A percentile compares a stretch with the other conserved stretches of the same genome.
phyloP scores from a whole-genome alignment of 2,113 vertebrate species.

The Recurvirostra avosetta region DNA sequence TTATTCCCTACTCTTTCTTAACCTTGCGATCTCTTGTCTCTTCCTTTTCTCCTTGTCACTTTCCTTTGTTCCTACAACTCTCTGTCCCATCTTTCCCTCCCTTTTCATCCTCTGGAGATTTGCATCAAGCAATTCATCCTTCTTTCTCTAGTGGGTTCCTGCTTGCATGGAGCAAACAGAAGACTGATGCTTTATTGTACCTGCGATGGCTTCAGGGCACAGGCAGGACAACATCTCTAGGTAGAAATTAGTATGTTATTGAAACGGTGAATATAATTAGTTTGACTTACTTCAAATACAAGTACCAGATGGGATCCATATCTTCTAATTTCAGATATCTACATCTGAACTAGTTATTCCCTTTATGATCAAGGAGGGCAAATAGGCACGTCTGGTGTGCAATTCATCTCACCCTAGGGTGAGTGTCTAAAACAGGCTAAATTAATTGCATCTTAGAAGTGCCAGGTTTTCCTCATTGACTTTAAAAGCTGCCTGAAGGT shows the following conservation, averaged over 20 bases:
- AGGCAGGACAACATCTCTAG: not conserved
- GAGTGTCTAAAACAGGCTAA: not conserved
- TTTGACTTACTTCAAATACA: not conserved
- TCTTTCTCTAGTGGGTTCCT: not conserved
- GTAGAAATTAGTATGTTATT: not conserved
- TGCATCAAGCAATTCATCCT: not conserved
- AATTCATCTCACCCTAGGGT: not conserved
- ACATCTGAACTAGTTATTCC: not conserved
- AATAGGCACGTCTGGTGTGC: not conserved
- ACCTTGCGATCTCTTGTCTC: not conserved
- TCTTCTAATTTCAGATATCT: conserved; percentile 20
- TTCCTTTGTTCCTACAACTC: not conserved
- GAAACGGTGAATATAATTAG: not conserved
- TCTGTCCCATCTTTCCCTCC: not conserved
- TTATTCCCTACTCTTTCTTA: not conserved
- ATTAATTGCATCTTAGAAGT: not conserved
- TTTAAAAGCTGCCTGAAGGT: conserved; percentile 7
- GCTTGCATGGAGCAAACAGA: not conserved
- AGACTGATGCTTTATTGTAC: not conserved
- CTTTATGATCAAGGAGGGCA: conserved; percentile 7
- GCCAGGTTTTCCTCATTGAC: not conserved
- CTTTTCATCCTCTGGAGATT: not conserved
- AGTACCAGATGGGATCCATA: not conserved
- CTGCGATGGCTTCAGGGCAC: not conserved
- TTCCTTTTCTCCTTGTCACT: not conserved